Conservation (phyloP, 2,113 vertebrate species). For the Dromaius novaehollandiae region DNA sequence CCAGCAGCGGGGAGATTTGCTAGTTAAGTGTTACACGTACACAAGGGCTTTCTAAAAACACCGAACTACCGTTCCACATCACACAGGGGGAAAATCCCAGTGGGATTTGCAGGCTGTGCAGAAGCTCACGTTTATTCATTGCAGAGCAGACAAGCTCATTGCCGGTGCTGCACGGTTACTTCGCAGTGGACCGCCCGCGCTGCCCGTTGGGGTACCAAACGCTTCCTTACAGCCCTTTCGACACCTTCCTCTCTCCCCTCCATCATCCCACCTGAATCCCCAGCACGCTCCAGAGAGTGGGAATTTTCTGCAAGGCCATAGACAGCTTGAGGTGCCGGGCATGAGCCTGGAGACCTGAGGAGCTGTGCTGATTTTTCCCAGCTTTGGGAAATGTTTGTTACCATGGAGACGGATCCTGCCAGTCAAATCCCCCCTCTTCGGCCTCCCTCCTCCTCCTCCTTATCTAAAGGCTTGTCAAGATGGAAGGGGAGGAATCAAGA, state of each 20-base stretch:
- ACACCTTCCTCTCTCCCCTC: rapidly evolving
- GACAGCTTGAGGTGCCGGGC: rapidly evolving
- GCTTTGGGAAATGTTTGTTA: not conserved
- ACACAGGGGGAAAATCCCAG: not conserved
- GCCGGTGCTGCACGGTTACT: not conserved
- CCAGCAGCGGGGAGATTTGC: not conserved
- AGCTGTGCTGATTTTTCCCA: rapidly evolving
- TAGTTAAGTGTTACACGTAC: not conserved
- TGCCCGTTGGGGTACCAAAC: not conserved
- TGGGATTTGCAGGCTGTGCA: not conserved
- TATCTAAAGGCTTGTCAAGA: not conserved
- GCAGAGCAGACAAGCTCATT: not conserved
- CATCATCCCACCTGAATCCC: not conserved
- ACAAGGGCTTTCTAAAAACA: not conserved
- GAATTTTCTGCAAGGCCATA: not conserved
- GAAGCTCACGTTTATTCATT: not conserved
- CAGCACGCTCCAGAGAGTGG: rapidly evolving
- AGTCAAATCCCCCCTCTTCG: not conserved
- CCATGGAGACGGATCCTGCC: not conserved
- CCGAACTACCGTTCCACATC: not conserved
- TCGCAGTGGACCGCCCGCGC: not conserved
- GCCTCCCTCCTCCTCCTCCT: not conserved
- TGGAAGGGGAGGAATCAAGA: not conserved
- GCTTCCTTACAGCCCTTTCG: not conserved
- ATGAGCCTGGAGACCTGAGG: rapidly evolving